Base-by-base conservation (phyloP, 2,888 invertebrate genomes). In the Trachelus tabidus region DNA sequence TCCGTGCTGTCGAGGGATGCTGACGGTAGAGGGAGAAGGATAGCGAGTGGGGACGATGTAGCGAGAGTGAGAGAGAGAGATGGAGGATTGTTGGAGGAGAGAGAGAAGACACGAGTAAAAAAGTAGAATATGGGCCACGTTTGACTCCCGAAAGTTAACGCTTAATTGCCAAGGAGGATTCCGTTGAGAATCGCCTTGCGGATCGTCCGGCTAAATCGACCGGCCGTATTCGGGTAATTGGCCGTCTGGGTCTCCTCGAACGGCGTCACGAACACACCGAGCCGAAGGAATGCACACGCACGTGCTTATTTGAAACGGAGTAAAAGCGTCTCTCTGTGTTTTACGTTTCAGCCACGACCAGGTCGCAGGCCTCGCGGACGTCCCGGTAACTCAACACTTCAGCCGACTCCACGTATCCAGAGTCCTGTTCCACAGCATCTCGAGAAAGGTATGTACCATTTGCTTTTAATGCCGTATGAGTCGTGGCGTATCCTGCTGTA, bases 291-390 rank as follows among this genome's bases (percentile, higher is more conserved):
- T 56, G 56, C 56, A 56, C 56, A 56, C 56, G 56, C 56, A 56
- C 56, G 56, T 56, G 56, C 23, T 23, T 56, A 56, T 56, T 56
- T 56, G 56, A 56, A 56, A 56, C 23, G 23, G 56, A 0, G 23
- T 56, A 56, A 56, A 56, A 56, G 56, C 68, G 34, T n/a, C 33
- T 12, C 30, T 23, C 23, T 23, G 37, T 69, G 30, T 73, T 73
- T 69, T 69, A 76, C 68, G 37, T 90, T 87, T 34, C 87, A 91
- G 91, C 90, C 91, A 33, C 86, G 91, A 83, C 85, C 87, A 56
- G 91, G 90, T 80, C 88, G 90, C 73, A 89, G 90, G 85, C 89
- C 91, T 56, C 88, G 91, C 81, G 90, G 90, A 84, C 90, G 90
- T 77, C 90, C 90, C 68, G 90, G 88, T 79, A 89, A 88, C 82